A percentile compares a stretch with the other conserved stretches of the same genome.
Conservation (phyloP, 2,797 vertebrate species). For the Leucoraja ocellata region DNA sequence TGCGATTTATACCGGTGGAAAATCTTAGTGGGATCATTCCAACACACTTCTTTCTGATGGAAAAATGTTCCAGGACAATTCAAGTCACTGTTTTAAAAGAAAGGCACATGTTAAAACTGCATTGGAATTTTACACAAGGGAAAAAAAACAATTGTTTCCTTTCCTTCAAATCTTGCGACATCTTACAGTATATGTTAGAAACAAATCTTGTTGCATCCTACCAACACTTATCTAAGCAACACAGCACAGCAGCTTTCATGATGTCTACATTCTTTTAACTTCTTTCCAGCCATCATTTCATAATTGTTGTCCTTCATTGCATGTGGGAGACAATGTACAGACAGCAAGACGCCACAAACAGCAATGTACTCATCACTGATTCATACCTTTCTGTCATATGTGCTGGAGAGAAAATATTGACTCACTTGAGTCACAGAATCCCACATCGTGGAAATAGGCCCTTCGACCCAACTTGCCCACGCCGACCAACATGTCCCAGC, state of each 20-base stretch:
- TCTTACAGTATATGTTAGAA: neutral
- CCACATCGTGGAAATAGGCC: no score
- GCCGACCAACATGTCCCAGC: no score
- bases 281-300: neutral
- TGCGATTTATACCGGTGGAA: conserved; percentile 58
- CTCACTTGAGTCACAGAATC: no score
- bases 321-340: neutral
- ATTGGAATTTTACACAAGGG: neutral
- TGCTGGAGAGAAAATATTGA: neutral
- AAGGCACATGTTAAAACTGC: neutral
- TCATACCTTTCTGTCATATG: neutral
- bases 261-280: neutral
- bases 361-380: neutral
- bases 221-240: neutral
- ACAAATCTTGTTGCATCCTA: neutral
- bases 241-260: neutral
- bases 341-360: neutral
- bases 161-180: neutral
- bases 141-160: neutral
- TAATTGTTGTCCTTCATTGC: neutral
- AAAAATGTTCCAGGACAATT: conserved; percentile 61
- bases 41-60: conserved; percentile 68
- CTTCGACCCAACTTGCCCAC: no score
- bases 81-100: conserved; percentile 41
- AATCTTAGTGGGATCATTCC: conserved; percentile 61